These are phyloP conservation scores for Lycodopsis pacificus DNA, from an alignment of 2,797 vertebrate species.

Conservation along the genomic window DNA sequence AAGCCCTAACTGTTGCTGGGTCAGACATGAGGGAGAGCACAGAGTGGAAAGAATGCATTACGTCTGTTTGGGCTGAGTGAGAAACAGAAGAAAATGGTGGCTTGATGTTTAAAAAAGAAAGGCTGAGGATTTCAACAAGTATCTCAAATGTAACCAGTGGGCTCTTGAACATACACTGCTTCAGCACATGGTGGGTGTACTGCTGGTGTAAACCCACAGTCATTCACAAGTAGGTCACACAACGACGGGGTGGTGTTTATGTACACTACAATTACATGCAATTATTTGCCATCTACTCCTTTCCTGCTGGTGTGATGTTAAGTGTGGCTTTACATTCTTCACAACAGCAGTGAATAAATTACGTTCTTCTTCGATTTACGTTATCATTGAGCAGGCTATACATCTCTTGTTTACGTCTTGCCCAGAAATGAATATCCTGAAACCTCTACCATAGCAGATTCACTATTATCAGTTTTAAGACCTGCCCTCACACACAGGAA, in stretches of 20 bases:
- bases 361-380: neutral
- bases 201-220: conserved; percentile 56
- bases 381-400: neutral
- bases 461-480: conserved; percentile 16
- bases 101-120: conserved; percentile 23
- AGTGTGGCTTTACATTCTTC: neutral
- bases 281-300: conserved; percentile 57
- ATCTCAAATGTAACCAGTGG: conserved; percentile 34
- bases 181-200: conserved; percentile 49
- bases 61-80: conserved; percentile 31
- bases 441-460: conserved; percentile 12
- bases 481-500: conserved; percentile 65
- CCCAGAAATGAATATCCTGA: neutral
- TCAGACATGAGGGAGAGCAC: conserved; percentile 53
- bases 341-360: conserved; percentile 1
- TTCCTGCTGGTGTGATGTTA: conserved; percentile 28
- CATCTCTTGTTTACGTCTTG: neutral
- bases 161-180: conserved; percentile 29
- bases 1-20: conserved; percentile 50
- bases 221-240: conserved; percentile 76
- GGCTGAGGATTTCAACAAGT: conserved; percentile 24
- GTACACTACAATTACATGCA: conserved; percentile 64
- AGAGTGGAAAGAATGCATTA: conserved; percentile 67
- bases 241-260: conserved; percentile 55
- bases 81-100: conserved; percentile 35